phyloP scores from a whole-genome alignment of 2,888 invertebrate species.

The Polymixis lichenea region DNA sequence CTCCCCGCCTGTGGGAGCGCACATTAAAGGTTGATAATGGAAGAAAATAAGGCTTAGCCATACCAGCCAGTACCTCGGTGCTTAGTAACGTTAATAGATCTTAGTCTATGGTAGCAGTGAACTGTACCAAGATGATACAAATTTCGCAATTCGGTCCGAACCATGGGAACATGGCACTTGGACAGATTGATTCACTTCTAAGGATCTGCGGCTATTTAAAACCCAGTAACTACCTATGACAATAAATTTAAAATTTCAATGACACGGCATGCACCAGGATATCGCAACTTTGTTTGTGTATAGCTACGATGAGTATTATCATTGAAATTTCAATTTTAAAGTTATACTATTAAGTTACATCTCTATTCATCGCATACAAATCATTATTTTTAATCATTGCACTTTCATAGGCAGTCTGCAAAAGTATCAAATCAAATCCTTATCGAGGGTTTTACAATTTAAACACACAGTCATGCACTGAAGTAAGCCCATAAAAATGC shows the following conservation, averaged over 20 bases:
- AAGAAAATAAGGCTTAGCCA: too few relatives aligned
- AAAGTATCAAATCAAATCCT: constrained; percentile 21
- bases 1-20: too few relatives aligned
- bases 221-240: too few relatives aligned
- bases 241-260: too few relatives aligned
- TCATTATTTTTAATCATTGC: neutral
- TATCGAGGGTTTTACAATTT: constrained; percentile 14
- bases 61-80: neutral
- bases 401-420: neutral
- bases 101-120: neutral
- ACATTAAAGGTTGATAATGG: neutral
- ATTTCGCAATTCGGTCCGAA: neutral
- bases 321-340: neutral
- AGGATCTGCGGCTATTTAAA: too few relatives aligned
- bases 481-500: neutral
- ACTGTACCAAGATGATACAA: neutral
- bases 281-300: neutral
- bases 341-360: neutral
- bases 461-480: neutral
- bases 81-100: neutral
- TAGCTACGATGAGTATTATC: too few relatives aligned
- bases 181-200: too few relatives aligned
- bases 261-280: neutral
- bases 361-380: neutral
- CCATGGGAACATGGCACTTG: neutral